These are phyloP conservation scores for Carollia perspicillata DNA, from an alignment of 2,113 vertebrate species.

Conservation along the genomic window DNA sequence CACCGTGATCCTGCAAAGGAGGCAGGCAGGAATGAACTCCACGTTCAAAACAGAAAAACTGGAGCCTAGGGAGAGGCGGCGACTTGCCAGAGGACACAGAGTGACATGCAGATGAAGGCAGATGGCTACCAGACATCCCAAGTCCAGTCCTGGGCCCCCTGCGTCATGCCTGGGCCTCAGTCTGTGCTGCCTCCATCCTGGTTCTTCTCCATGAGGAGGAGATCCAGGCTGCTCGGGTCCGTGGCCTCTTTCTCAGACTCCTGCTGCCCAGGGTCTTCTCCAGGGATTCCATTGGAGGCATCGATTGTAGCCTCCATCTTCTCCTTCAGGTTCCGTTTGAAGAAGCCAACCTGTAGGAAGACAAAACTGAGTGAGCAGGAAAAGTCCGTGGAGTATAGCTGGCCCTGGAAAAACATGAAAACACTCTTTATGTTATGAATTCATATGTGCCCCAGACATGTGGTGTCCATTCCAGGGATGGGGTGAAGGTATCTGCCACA, in stretches of 20 bases:
- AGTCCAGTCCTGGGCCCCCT: background rate
- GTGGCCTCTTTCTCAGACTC: background rate
- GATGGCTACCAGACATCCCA: background rate
- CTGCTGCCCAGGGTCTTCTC: background rate
- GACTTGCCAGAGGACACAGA: background rate
- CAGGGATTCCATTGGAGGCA: background rate
- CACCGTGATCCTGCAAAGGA: background rate
- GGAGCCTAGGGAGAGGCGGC: background rate
- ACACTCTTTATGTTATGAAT: too few species aligned
- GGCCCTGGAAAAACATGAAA: background rate
- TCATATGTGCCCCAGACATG: fast-evolving
- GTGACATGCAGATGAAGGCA: background rate
- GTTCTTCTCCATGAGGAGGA: background rate
- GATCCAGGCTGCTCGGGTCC: background rate
- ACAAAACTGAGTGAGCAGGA: background rate
- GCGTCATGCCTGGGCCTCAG: background rate
- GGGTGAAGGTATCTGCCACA: background rate
- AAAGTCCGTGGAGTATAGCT: background rate
- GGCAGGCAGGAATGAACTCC: background rate
- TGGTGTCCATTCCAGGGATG: fast-evolving
- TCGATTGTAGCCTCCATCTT: slow-evolving; percentile 46
- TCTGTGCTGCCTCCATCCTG: background rate
- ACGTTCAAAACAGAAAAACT: background rate
- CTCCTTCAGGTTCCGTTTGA: slow-evolving; percentile 70
- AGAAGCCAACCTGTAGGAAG: slow-evolving; percentile 66